Evolutionary conservation across 2,113 vertebrate genomes (phyloP).

Genomic region (Himantopus leucocephalus): DNA sequence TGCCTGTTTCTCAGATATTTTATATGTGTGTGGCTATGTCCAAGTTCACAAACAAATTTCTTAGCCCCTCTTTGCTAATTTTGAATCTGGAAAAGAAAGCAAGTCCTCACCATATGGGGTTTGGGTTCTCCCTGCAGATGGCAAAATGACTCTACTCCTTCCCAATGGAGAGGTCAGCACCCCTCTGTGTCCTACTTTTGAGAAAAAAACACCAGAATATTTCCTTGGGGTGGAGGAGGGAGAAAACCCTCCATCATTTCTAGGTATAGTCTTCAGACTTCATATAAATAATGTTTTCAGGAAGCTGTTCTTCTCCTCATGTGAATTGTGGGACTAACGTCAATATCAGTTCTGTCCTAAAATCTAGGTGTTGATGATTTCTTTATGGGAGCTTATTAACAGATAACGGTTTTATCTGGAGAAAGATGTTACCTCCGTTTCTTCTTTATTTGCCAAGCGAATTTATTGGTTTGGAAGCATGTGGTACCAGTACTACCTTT

Average conservation of each 20-base stretch:
- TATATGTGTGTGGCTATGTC: background rate
- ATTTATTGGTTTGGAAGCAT: background rate
- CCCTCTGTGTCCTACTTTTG: background rate
- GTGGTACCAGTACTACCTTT: background rate
- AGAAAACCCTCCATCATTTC: background rate
- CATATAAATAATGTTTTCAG: background rate
- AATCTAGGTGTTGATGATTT: background rate
- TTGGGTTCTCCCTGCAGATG: slow-evolving; percentile 6
- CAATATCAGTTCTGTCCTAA: background rate
- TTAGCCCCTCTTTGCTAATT: background rate
- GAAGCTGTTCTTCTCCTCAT: background rate
- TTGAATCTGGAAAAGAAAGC: background rate
- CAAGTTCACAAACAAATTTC: background rate
- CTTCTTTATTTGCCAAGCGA: background rate
- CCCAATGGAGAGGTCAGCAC: background rate
- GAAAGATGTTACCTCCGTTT: background rate
- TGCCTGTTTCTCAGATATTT: background rate
- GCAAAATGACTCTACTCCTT: background rate
- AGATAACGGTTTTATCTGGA: background rate
- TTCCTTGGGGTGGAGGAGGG: background rate
- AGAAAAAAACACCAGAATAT: background rate
- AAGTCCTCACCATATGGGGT: background rate
- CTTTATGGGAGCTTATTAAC: background rate
- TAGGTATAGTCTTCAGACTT: background rate
- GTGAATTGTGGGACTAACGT: background rate